Conservation (phyloP, 2,888 invertebrate genomes). For the Ectobius pallidus region DNA sequence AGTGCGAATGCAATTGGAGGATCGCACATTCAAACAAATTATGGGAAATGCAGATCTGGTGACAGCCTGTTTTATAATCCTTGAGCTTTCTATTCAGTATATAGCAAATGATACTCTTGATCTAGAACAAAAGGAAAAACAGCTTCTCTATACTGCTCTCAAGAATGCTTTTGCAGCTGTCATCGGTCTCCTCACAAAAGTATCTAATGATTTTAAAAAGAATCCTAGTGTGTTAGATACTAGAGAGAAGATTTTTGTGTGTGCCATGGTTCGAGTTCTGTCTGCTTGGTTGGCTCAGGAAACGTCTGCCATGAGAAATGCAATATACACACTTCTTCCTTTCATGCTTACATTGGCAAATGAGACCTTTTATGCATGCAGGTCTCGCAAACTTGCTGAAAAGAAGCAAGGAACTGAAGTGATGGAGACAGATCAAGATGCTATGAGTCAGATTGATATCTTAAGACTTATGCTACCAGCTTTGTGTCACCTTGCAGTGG, state of each 20-base stretch:
- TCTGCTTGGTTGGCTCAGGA: constrained; percentile 92
- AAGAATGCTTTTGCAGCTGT: constrained; percentile 89
- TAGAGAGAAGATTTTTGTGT: constrained; percentile 78
- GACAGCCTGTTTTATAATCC: constrained; percentile 81
- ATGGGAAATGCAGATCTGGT: constrained; percentile 77
- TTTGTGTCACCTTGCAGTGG: constrained; percentile 88
- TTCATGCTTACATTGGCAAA: constrained; percentile 81
- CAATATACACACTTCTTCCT: constrained; percentile 80
- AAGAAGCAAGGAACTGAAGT: constrained; percentile 59
- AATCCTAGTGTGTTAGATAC: constrained; percentile 68
- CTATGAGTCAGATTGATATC: constrained; percentile 70
- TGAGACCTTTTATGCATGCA: constrained; percentile 78
- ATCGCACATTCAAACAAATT: constrained; percentile 76
- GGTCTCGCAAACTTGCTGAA: constrained; percentile 71
- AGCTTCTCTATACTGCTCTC: constrained; percentile 86
- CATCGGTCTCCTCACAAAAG: constrained; percentile 72
- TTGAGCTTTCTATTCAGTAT: constrained; percentile 79
- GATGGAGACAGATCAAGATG: constrained; percentile 54
- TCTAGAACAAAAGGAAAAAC: constrained; percentile 88
- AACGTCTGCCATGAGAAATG: constrained; percentile 84
- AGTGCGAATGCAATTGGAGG: constrained; percentile 92
- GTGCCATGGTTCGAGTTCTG: constrained; percentile 82
- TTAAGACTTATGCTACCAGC: constrained; percentile 85
- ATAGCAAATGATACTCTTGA: constrained; percentile 83
- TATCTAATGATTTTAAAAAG: constrained; percentile 69